phyloP scores from a whole-genome alignment of 2,888 invertebrate species.

The Nomada flava region DNA sequence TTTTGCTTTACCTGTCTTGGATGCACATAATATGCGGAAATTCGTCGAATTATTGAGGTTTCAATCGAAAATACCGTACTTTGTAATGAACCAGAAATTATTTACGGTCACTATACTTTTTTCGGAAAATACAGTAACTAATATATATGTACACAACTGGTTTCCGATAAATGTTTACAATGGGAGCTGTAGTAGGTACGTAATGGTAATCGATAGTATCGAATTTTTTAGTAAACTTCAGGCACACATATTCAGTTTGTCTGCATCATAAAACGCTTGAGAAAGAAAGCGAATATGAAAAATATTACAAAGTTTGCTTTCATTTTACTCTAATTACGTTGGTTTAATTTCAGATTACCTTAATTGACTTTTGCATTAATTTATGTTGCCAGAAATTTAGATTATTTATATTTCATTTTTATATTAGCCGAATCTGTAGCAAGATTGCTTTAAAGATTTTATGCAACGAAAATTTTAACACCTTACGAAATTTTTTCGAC shows the following conservation, averaged over 20 bases:
- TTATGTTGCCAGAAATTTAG: background rate
- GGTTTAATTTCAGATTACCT: background rate
- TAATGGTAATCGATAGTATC: background rate
- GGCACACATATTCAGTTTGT: background rate
- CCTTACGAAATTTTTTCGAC: background rate
- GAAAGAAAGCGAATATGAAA: background rate
- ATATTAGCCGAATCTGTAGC: background rate
- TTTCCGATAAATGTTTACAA: slow-evolving; percentile 1
- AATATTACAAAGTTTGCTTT: too few relatives aligned
- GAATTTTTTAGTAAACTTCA: background rate
- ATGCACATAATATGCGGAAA: background rate
- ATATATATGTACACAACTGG: background rate
- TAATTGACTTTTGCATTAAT: slow-evolving; percentile 4
- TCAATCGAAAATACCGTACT: background rate
- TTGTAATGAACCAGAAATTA: background rate
- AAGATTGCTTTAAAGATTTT: background rate
- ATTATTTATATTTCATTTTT: background rate
- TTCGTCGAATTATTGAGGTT: background rate
- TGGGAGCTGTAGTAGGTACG: background rate
- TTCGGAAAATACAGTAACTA: background rate
- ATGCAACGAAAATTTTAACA: background rate
- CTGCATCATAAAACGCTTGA: background rate
- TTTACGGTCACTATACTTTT: too few relatives aligned
- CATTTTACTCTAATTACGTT: too few relatives aligned
- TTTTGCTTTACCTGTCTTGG: too few relatives aligned